A percentile compares a stretch with the other conserved stretches of the same genome.
Conservation (phyloP, 2,797 vertebrate genomes). For the Manis pentadactyla region DNA sequence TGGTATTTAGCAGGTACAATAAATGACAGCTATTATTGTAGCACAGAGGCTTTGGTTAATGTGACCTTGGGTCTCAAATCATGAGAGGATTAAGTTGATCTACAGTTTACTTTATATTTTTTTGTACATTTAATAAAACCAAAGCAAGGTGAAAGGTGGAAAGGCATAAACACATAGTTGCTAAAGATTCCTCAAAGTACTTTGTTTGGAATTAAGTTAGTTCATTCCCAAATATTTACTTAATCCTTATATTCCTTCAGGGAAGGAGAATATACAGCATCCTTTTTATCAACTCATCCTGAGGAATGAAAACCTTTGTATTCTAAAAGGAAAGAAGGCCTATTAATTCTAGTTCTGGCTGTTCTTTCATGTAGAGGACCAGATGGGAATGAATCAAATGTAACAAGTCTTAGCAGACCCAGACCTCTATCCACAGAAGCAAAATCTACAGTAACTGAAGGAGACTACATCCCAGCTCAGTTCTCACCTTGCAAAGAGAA, state of each 20-base stretch:
- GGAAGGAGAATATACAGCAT: background rate
- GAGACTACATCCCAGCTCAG: background rate
- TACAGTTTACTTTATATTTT: conserved; percentile 15
- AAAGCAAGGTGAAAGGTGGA: background rate
- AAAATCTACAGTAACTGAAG: background rate
- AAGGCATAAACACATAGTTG: background rate
- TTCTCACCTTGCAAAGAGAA: background rate
- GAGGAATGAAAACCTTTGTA: background rate
- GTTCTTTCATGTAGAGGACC: background rate
- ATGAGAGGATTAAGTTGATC: background rate
- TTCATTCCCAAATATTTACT: background rate
- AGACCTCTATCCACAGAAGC: background rate
- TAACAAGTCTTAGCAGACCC: background rate
- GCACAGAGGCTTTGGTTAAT: background rate
- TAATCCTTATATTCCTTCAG: conserved; percentile 10
- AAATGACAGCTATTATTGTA: background rate
- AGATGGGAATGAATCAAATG: background rate
- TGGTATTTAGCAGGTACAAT: background rate
- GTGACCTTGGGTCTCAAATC: background rate
- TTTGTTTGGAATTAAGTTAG: conserved; percentile 12
- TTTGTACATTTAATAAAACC: background rate
- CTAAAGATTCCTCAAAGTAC: background rate
- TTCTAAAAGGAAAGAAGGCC: background rate
- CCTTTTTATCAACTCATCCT: background rate
- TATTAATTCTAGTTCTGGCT: background rate